Evolutionary conservation across 2,113 vertebrate species (phyloP).

Genomic region (Diglossa brunneiventris): DNA sequence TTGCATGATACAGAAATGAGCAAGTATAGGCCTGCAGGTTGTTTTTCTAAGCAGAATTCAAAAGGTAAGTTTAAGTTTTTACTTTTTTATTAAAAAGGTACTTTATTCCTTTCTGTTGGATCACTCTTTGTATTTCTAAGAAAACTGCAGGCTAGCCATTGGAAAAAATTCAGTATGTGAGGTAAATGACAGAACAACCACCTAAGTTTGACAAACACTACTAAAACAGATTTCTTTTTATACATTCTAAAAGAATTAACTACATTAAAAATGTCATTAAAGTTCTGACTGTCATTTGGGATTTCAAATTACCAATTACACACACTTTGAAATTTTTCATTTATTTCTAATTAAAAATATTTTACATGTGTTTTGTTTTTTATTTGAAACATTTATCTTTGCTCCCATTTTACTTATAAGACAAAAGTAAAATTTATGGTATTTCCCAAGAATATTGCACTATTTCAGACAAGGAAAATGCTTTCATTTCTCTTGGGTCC

Average conservation of each 20-base stretch:
- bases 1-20: constrained; percentile 15
- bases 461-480: background rate
- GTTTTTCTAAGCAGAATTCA: background rate
- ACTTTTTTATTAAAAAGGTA: background rate
- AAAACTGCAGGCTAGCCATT: background rate
- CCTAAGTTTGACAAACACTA: background rate
- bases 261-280: background rate
- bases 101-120: background rate
- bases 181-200: background rate
- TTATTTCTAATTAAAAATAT: background rate
- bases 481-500: background rate
- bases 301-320: background rate
- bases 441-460: background rate
- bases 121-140: background rate
- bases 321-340: background rate
- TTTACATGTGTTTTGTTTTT: background rate
- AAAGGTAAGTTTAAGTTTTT: background rate
- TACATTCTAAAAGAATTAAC: background rate
- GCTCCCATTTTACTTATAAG: background rate
- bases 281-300: background rate
- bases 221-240: background rate
- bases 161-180: background rate
- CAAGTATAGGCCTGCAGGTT: background rate
- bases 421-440: background rate
- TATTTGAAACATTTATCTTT: background rate